Conservation (phyloP, 2,888 invertebrate genomes). For the Morpho helenor region DNA sequence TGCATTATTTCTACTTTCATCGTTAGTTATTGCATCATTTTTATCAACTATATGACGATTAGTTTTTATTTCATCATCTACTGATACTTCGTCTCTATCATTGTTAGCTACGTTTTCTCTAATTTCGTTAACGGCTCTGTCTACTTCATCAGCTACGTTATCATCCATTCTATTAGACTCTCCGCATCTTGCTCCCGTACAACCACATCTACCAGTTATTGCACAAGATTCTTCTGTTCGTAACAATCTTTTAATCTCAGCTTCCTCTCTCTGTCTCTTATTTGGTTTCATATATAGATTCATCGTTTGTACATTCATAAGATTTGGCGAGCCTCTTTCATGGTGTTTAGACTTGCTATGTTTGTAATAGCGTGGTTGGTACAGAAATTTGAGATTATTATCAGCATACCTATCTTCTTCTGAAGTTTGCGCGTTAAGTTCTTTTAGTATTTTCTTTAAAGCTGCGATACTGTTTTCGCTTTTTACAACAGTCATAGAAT, state of each 20-base stretch:
- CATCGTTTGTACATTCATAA: constrained; percentile 25
- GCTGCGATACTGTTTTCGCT: neutral
- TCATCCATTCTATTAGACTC: constrained; percentile 3
- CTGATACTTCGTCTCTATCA: neutral
- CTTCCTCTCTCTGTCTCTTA: constrained; percentile 7
- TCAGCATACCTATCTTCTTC: neutral
- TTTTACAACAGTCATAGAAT: neutral
- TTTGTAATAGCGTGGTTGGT: neutral
- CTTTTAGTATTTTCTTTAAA: constrained; percentile 8
- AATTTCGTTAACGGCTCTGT: constrained; percentile 28
- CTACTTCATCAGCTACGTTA: constrained; percentile 27
- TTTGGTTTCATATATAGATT: constrained; percentile 24
- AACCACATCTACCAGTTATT: constrained; percentile 28
- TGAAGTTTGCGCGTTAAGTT: constrained; percentile 4
- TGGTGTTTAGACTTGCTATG: neutral
- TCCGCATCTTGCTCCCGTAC: constrained; percentile 22
- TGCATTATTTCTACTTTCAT: neutral
- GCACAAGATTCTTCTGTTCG: constrained; percentile 21
- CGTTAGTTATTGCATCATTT: constrained; percentile 1
- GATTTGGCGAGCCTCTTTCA: constrained; percentile 13
- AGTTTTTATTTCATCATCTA: too few relatives aligned
- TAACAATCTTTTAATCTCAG: constrained; percentile 1
- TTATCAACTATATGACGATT: constrained; percentile 1
- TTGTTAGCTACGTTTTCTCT: constrained; percentile 24
- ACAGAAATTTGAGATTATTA: neutral